These are phyloP conservation scores for Thereva unica DNA, from an alignment of 2,888 invertebrate genomes.

Conservation along the genomic window DNA sequence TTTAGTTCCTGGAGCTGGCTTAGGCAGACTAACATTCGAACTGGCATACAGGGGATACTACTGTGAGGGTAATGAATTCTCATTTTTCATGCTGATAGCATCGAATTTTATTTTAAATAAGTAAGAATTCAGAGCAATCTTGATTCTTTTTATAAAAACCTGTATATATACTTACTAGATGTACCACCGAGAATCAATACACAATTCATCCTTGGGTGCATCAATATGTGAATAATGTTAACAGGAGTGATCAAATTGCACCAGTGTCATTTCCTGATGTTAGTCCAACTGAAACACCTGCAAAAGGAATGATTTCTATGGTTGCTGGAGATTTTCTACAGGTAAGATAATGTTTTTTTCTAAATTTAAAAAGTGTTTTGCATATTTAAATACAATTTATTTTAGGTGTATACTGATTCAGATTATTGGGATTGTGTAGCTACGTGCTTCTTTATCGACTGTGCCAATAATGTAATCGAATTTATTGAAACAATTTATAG, in stretches of 20 bases:
- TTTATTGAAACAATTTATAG: slow-evolving; percentile 91
- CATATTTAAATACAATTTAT: slow-evolving; percentile 15
- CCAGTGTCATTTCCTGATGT: slow-evolving; percentile 87
- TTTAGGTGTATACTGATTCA: slow-evolving; percentile 66
- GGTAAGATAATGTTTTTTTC: slow-evolving; percentile 61
- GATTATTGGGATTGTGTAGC: slow-evolving; percentile 90
- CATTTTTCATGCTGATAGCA: slow-evolving; percentile 94
- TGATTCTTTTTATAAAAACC: background rate
- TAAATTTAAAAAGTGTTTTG: background rate
- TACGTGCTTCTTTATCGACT: slow-evolving; percentile 98
- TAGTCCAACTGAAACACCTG: slow-evolving; percentile 68
- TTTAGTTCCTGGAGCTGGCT: slow-evolving; percentile 94
- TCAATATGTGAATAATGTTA: slow-evolving; percentile 88
- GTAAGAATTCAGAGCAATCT: slow-evolving; percentile 51
- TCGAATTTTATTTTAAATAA: slow-evolving; percentile 95
- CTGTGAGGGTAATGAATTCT: slow-evolving; percentile 98
- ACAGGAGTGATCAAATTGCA: slow-evolving; percentile 78
- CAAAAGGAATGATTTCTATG: slow-evolving; percentile 81
- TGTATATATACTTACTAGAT: slow-evolving; percentile 31
- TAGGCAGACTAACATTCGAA: slow-evolving; percentile 93
- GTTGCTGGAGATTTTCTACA: slow-evolving; percentile 96
- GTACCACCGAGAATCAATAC: slow-evolving; percentile 68
- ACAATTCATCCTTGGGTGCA: slow-evolving; percentile 94
- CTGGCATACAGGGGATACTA: slow-evolving; percentile 85
- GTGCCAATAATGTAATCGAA: slow-evolving; percentile 93